These are phyloP conservation scores for Ctenodactylus gundi DNA, from an alignment of 2,113 vertebrate species.

Conservation along the genomic window DNA sequence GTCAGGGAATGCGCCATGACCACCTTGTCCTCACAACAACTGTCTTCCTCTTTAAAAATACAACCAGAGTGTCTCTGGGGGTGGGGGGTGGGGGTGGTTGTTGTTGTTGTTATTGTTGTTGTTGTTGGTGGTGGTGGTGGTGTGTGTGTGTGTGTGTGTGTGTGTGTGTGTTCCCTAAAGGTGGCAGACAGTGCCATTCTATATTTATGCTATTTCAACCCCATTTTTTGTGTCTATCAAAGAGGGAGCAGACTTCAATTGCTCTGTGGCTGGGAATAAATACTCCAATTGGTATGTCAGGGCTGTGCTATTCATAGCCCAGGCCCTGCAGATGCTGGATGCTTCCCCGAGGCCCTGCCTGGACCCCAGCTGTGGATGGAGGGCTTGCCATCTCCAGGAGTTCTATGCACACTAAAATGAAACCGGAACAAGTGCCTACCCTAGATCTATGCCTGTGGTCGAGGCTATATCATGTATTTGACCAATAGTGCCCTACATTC, in stretches of 20 bases:
- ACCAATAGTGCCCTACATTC: background rate
- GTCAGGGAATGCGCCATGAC: background rate
- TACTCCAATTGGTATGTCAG: background rate
- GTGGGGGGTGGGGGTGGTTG: background rate
- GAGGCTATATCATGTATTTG: background rate
- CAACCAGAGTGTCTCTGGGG: background rate
- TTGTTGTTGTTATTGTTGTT: too few relatives aligned
- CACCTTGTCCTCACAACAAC: background rate
- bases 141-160: background rate
- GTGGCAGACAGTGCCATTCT: conserved; percentile 46
- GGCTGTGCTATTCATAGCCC: conserved; percentile 8
- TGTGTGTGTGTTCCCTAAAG: background rate
- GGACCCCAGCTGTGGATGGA: background rate
- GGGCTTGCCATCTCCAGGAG: background rate
- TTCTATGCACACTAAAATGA: background rate
- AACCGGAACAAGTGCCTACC: background rate
- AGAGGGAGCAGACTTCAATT: conserved; percentile 36
- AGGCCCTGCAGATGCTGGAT: background rate
- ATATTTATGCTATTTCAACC: conserved; percentile 36
- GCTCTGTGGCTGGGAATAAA: conserved; percentile 29
- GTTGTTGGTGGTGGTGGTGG: background rate
- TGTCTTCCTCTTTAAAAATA: conserved; percentile 24
- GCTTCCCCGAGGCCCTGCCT: background rate
- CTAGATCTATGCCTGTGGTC: background rate
- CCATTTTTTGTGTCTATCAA: conserved; percentile 18